These are phyloP conservation scores for Calliphora vicina DNA, from an alignment of 1,140 invertebrate genomes.

Conservation along the genomic window DNA sequence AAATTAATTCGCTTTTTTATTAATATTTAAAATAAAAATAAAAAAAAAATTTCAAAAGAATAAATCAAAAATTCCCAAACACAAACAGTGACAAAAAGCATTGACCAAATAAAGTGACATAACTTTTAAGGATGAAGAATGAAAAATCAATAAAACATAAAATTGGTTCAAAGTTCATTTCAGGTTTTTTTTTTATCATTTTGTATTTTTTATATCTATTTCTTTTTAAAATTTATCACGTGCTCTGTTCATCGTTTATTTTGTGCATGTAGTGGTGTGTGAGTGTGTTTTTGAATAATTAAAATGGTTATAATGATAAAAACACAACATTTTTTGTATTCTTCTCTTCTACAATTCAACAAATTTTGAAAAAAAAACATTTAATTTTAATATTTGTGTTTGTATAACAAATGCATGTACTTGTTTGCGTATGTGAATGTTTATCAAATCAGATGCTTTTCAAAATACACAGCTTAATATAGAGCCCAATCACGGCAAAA, in stretches of 20 bases:
- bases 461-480: neutral
- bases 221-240: neutral
- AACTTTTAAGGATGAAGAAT: neutral
- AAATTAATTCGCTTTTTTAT: neutral
- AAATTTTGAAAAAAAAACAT: neutral
- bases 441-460: neutral
- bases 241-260: neutral
- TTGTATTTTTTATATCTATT: neutral
- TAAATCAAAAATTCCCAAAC: neutral
- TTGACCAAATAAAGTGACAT: neutral
- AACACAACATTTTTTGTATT: too few species aligned
- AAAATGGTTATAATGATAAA: neutral
- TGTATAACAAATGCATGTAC: neutral
- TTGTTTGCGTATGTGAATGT: neutral
- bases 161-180: neutral
- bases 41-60: neutral
- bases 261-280: neutral
- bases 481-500: neutral
- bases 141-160: neutral
- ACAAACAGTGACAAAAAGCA: neutral
- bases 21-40: neutral
- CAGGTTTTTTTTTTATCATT: neutral
- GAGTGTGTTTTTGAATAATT: neutral
- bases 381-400: neutral
- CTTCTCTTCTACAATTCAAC: neutral